A percentile compares a stretch with the other conserved stretches of the same genome.
Evolutionary conservation across 1,140 invertebrate species (phyloP).

Genomic region (Drosophila yakuba): DNA sequence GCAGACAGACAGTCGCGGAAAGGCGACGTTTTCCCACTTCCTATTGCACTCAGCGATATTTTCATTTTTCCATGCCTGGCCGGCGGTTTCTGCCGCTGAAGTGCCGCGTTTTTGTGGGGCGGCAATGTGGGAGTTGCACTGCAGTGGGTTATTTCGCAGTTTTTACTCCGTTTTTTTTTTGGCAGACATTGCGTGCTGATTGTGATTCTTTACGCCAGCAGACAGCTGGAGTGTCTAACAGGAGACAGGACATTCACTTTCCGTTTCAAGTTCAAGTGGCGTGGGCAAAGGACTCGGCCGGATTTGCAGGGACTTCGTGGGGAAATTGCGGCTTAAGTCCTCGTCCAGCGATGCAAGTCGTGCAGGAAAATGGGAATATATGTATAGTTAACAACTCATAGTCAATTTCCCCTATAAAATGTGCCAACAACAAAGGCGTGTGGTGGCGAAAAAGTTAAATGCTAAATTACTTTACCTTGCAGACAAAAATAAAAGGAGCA

Average conservation of each 20-base stretch:
- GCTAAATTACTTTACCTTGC: constrained; percentile 40
- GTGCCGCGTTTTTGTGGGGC: constrained; percentile 2
- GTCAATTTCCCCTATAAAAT: constrained; percentile 21
- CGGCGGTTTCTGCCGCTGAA: constrained; percentile 28
- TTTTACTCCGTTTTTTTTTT: neutral
- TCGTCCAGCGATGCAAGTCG: neutral
- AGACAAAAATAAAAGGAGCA: constrained; percentile 37
- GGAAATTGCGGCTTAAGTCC: constrained; percentile 22
- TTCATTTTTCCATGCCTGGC: constrained; percentile 11
- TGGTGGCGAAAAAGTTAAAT: constrained; percentile 43
- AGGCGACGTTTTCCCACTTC: constrained; percentile 68
- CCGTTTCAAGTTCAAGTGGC: constrained; percentile 76
- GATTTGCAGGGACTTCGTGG: constrained; percentile 8
- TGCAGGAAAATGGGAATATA: neutral
- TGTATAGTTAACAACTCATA: constrained; percentile 10
- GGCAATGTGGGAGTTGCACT: constrained; percentile 7
- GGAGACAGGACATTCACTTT: constrained; percentile 79
- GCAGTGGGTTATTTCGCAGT: constrained; percentile 42
- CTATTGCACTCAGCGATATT: constrained; percentile 57
- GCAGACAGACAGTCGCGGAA: constrained; percentile 54
- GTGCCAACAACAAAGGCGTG: constrained; percentile 31
- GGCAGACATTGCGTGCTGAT: constrained; percentile 80
- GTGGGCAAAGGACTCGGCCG: constrained; percentile 19
- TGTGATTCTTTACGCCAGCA: constrained; percentile 65
- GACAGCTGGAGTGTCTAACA: constrained; percentile 75